Base-by-base conservation (phyloP, 2,113 vertebrate species). In the Muntiacus muntjak region DNA sequence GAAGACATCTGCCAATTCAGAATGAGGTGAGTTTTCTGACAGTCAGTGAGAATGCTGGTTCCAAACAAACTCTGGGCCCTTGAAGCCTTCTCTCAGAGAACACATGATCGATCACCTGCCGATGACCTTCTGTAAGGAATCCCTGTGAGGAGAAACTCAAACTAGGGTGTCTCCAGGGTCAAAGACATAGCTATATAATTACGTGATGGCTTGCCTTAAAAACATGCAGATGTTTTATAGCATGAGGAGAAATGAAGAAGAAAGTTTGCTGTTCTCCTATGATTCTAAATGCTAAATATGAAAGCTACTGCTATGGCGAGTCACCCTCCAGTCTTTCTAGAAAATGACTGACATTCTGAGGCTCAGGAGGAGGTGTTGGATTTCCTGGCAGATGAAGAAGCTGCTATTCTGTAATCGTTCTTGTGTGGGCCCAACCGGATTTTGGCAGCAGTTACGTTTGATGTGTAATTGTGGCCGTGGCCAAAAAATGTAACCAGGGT, bases 321-420 rank as follows among this genome's bases (percentile, higher is more conserved):
- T 89, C 67, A 97, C 50, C 57, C 87, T 52, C 47, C 17, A 74
- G 28, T 78, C 83, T 95, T 97, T 87, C 84, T 33, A 33, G 95
- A 89, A 96, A 91, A 40, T 87, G 57, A 95, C 88, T 94, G 92
- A 79, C 87, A 79, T 94, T 95, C 91, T 96, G 94, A 93, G 96
- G 67, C 67, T 95, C 58, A 57, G 93, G 94, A 96, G 36, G 94
- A 93, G 43, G 57, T 60, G 1, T 89, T 96, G 36, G 58, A 45
- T 96, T 98, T 98, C 97, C 92, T 95, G 90, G 93, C 52, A 47
- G 16, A 11, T 9, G 81, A 21, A 55, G 79, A 95, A 96, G 85
- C 89, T 30, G 57, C 79, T 90, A 50, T 97, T 95, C 91, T 93
- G 52, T 90, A 60, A 87, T 54, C 33, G 76, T 92, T 67, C 90